Evolutionary conservation across 2,888 invertebrate species (phyloP).

Genomic region (Cryptosula pallasiana): DNA sequence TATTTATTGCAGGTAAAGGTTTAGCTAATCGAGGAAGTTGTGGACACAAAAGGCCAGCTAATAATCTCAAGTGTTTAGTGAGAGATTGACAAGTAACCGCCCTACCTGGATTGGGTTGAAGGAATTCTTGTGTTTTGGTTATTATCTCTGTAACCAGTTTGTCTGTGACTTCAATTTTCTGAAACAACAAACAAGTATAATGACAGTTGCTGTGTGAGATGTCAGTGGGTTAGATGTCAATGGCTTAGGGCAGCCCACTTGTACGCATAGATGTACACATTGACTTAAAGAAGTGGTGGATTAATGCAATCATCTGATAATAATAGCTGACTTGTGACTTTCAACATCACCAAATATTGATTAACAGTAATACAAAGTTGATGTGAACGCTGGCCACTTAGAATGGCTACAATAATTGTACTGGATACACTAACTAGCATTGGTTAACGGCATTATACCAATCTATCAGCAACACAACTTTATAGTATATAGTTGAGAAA

Average conservation of each 20-base stretch:
- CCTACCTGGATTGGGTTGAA: constrained; percentile 91
- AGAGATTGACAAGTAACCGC: not conserved
- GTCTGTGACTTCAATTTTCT: constrained; percentile 97
- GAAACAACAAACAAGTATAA: constrained; percentile 32
- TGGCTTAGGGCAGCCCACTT: no score
- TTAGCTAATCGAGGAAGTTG: no score
- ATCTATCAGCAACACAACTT: no score
- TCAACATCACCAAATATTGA: constrained; percentile 10
- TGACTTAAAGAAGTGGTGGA: not conserved
- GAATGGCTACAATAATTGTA: not conserved
- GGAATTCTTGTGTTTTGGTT: constrained; percentile 92
- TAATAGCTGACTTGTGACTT: not conserved
- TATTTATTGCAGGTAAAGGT: no score
- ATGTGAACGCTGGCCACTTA: not conserved
- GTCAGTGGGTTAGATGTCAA: no score
- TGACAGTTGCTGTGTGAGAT: no score
- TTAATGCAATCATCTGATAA: not conserved
- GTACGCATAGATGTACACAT: no score
- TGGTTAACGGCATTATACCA: no score
- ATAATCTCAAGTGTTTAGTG: no score
- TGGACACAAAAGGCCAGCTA: no score
- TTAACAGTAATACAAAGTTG: constrained; percentile 1
- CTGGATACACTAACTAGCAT: no score
- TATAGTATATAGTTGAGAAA: no score
- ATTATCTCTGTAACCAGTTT: constrained; percentile 95